Conservation (phyloP, 2,113 vertebrate species). For the Mionectes macconnelli region DNA sequence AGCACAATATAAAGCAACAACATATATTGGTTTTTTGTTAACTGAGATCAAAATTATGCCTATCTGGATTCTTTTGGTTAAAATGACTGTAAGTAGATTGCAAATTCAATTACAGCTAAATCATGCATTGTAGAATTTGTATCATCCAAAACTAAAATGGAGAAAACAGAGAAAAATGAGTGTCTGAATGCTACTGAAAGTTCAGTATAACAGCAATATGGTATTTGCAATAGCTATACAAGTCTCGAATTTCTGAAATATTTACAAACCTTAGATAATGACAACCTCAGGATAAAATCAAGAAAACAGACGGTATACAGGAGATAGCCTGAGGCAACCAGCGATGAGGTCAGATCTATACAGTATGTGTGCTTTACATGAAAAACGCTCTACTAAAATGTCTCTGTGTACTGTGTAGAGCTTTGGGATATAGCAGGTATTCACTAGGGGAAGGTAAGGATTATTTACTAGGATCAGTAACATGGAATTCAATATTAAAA, state of each 20-base stretch:
- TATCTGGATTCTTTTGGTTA: slow-evolving; percentile 5
- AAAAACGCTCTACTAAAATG: slow-evolving; percentile 83
- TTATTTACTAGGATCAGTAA: slow-evolving; percentile 85
- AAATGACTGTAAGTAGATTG: slow-evolving; percentile 16
- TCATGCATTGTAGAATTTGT: not conserved
- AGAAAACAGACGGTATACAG: slow-evolving; percentile 79
- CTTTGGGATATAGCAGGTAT: slow-evolving; percentile 79
- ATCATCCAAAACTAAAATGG: not conserved
- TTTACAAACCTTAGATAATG: slow-evolving; percentile 86
- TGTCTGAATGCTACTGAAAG: not conserved
- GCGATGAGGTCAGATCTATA: slow-evolving; percentile 82
- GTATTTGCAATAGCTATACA: slow-evolving; percentile 13
- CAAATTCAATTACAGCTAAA: slow-evolving; percentile 23
- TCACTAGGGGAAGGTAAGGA: slow-evolving; percentile 75
- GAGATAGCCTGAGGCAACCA: slow-evolving; percentile 82
- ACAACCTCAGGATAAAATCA: slow-evolving; percentile 76
- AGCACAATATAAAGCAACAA: slow-evolving; percentile 24
- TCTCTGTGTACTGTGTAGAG: slow-evolving; percentile 74
- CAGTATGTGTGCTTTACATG: slow-evolving; percentile 85
- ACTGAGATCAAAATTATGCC: not conserved
- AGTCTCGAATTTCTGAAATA: slow-evolving; percentile 80
- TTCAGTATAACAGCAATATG: slow-evolving; percentile 45
- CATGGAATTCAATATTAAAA: slow-evolving; percentile 84
- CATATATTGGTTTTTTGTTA: slow-evolving; percentile 10
- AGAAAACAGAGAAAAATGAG: not conserved